Percentiles rank a stretch among this genome's conserved stretches.
Evolutionary conservation across 2,113 vertebrate genomes (phyloP).

Genomic region (Panurus biarmicus): DNA sequence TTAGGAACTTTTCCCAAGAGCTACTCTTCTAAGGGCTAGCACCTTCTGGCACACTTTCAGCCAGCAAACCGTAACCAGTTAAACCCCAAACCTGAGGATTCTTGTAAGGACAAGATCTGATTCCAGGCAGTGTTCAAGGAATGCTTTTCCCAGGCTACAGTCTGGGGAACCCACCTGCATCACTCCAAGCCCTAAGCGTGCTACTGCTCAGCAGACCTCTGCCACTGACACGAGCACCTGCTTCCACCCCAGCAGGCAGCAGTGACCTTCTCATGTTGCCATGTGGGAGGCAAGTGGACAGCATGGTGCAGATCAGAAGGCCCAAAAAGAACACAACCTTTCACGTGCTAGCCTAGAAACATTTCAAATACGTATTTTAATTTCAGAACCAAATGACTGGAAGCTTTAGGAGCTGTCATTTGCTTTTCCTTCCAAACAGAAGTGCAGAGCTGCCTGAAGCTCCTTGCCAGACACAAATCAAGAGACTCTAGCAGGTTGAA

Average conservation of each 20-base stretch:
- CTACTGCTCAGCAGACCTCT: neutral
- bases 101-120: neutral
- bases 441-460: neutral
- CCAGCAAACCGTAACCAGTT: neutral
- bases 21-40: too few species aligned
- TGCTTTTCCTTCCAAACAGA: neutral
- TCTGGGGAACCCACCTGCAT: neutral
- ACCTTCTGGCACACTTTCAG: neutral
- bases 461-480: neutral
- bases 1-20: neutral
- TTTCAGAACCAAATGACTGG: neutral
- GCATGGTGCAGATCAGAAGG: neutral
- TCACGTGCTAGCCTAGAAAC: neutral
- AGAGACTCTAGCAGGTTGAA: neutral
- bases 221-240: neutral
- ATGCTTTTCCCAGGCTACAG: neutral
- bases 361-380: neutral
- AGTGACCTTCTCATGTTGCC: slow-evolving; percentile 43
- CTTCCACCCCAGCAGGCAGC: neutral
- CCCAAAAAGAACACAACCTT: neutral
- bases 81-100: neutral
- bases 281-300: neutral
- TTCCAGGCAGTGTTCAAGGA: neutral
- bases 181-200: accelerated
- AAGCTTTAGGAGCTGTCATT: neutral